phyloP scores from a whole-genome alignment of 2,797 vertebrate species.

The Limnodromus scolopaceus region DNA sequence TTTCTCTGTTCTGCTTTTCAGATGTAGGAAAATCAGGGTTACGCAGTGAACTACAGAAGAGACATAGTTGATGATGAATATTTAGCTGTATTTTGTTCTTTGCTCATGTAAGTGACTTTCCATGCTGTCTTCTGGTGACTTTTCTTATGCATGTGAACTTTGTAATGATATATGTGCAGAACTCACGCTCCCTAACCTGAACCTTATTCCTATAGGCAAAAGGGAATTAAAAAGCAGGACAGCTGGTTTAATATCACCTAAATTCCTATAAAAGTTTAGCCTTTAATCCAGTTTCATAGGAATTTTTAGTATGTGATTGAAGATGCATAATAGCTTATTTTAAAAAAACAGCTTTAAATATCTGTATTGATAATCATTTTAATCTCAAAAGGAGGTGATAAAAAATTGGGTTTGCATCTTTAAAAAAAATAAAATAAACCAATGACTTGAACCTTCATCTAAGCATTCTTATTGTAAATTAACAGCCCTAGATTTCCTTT shows the following conservation, averaged over 20 bases:
- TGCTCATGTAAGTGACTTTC: not conserved
- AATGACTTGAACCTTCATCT: not conserved
- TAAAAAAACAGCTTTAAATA: not conserved
- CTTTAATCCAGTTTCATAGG: not conserved
- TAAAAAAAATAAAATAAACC: not conserved
- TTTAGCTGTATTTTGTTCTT: not conserved
- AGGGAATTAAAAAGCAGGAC: not conserved
- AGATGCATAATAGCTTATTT: not conserved
- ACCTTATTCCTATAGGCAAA: not conserved
- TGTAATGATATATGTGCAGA: not conserved
- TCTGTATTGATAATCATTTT: fast-evolving
- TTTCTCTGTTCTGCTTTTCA: not conserved
- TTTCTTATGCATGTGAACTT: not conserved
- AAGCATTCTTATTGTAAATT: not conserved
- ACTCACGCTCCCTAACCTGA: not conserved
- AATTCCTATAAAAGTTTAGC: not conserved
- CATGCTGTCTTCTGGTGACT: not conserved
- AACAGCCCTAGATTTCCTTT: not conserved
- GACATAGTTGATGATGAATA: not conserved
- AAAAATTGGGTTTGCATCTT: not conserved
- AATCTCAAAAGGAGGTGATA: not conserved
- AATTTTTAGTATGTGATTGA: not conserved
- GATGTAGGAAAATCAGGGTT: not conserved
- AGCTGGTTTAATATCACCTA: not conserved
- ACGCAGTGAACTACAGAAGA: not conserved